phyloP scores from a whole-genome alignment of 1,140 invertebrate species.

The Drosophila repleta region DNA sequence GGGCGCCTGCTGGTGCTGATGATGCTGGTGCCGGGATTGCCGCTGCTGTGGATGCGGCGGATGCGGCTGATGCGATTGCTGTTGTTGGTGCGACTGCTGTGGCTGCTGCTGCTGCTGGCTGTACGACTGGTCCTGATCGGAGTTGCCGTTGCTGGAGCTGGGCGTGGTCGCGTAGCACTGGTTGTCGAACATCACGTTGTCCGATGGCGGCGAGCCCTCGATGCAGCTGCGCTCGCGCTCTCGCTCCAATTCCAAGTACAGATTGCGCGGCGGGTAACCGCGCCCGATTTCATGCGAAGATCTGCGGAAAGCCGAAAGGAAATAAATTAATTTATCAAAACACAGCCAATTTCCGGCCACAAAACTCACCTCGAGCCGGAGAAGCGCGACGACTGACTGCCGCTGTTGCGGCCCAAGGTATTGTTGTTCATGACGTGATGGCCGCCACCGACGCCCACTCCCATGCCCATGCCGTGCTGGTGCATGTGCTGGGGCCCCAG shows the following conservation, averaged over 20 bases:
- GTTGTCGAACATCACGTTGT: constrained; percentile 96
- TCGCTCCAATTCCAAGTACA: constrained; percentile 93
- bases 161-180: constrained; percentile 96
- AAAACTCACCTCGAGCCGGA: constrained; percentile 84
- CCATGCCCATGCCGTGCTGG: constrained; percentile 78
- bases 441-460: constrained; percentile 71
- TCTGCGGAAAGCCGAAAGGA: constrained; percentile 62
- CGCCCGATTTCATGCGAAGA: constrained; percentile 88
- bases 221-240: constrained; percentile 86
- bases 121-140: constrained; percentile 91
- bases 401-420: constrained; percentile 72
- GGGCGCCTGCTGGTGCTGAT: constrained; percentile 84
- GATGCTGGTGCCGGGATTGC: constrained; percentile 66
- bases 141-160: constrained; percentile 95
- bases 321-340: background rate
- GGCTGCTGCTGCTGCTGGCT: constrained; percentile 86
- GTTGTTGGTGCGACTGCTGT: constrained; percentile 47
- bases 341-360: background rate
- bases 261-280: constrained; percentile 85
- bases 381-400: constrained; percentile 84
- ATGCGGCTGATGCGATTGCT: constrained; percentile 71
- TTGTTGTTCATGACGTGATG: constrained; percentile 84
- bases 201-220: constrained; percentile 94
- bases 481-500: constrained; percentile 84
- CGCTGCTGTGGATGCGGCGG: constrained; percentile 65